Evolutionary conservation across 2,888 invertebrate species (phyloP), one percentile per base, ranked within the genome.

Genomic region (Willowsia nigromaculata): DNA sequence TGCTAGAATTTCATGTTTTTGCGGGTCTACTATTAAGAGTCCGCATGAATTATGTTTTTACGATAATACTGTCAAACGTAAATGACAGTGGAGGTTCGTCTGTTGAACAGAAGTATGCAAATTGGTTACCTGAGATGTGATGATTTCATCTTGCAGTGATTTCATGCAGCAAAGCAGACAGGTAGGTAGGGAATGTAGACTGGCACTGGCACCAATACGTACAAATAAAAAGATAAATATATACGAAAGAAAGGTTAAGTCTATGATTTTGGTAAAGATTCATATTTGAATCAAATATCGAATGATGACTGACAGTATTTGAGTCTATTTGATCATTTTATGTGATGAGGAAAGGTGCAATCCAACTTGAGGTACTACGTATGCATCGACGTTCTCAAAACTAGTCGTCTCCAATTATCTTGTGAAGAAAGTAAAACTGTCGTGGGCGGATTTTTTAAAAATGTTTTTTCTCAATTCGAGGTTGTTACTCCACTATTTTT

Each of bases 401-500:
- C 40, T 22, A 40, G 18, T 71, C 76, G n/a, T 4, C 13, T 50
- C 50, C 47, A 50, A 50, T 76, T 76, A 50, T 74, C 56, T 22
- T 1, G 25, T 30, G 65, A 78, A 65, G 85, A 87, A 81, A 87
- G 86, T 71, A 56, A 68, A 87, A 81, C 50, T 22, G 30, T 43
- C 33, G 86, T 87, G 81, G 86, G 86, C 81, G 86, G 53, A 81
- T 80, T 87, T n/a, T n/a, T 65, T 6, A 40, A 86, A 50, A 86
- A 78, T 37, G 78, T 33, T 68, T 81, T 71, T 81, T 71, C 56
- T 43, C 25, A n/a, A n/a, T 68, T 30, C 11, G 25, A 59, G 27
- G 78, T 86, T 62, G 27, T 78, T 50, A 22, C 25, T 40, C 47
- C 33, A 59, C 85, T 71, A 71, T 71, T 71, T 76, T 76, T 76